Evolutionary conservation across 1,140 invertebrate genomes (phyloP).

Genomic region (Wasmannia auropunctata): DNA sequence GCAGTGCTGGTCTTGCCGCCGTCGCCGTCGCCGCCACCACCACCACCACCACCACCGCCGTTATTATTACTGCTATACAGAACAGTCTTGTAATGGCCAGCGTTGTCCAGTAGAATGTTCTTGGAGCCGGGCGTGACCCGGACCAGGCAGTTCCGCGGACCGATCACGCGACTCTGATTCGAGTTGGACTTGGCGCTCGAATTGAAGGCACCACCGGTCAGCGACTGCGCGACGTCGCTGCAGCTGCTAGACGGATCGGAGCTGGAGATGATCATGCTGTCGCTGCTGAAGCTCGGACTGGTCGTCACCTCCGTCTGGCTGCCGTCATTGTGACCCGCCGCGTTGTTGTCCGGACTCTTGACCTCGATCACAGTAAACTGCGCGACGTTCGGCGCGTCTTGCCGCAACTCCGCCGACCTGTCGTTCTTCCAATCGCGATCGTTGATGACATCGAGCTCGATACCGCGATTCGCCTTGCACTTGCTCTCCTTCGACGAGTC

Average conservation of each 20-base stretch:
- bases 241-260: conserved; percentile 83
- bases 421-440: conserved; percentile 79
- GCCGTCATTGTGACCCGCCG: conserved; percentile 64
- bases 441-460: conserved; percentile 81
- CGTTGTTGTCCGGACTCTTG: conserved; percentile 72
- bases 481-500: conserved; percentile 22
- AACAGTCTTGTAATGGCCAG: conserved; percentile 88
- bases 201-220: conserved; percentile 50
- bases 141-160: conserved; percentile 90
- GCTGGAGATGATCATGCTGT: conserved; percentile 81
- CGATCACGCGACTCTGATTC: conserved; percentile 83
- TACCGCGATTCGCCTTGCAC: conserved; percentile 45
- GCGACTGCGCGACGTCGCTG: conserved; percentile 76
- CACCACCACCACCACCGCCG: conserved; percentile 67
- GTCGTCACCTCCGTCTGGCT: conserved; percentile 74
- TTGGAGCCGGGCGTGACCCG: conserved; percentile 90
- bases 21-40: conserved; percentile 75
- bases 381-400: not conserved
- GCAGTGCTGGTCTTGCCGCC: conserved; percentile 76
- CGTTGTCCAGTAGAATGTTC: conserved; percentile 92
- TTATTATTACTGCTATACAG: conserved; percentile 87
- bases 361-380: conserved; percentile 81
- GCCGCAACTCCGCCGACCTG: not conserved
- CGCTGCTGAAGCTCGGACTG: conserved; percentile 82
- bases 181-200: conserved; percentile 57